These are phyloP conservation scores for Trisateles emortualis DNA, from an alignment of 2,888 invertebrate species.

Conservation along the genomic window DNA sequence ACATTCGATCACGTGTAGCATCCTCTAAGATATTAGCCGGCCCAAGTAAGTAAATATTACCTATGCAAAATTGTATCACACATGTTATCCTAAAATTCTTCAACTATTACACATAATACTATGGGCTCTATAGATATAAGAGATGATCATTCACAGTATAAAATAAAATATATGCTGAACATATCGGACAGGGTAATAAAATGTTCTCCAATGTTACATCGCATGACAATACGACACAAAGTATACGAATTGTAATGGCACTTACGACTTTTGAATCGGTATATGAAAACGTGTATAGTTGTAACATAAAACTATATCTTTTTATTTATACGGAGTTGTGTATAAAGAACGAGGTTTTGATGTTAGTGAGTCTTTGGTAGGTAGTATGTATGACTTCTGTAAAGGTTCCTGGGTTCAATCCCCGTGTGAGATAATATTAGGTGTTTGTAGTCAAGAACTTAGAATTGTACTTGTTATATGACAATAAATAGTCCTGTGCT, in stretches of 20 bases:
- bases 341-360: neutral
- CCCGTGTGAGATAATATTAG: too few species aligned
- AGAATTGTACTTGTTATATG: too few species aligned
- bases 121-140: slow-evolving; percentile 13
- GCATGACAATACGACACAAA: slow-evolving; percentile 27
- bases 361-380: too few species aligned
- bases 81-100: neutral
- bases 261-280: slow-evolving; percentile 11
- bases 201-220: slow-evolving; percentile 8
- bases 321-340: neutral
- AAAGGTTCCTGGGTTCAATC: too few species aligned
- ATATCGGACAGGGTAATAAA: slow-evolving; percentile 22
- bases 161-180: slow-evolving; percentile 10
- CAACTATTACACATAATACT: neutral
- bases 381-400: neutral
- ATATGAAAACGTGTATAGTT: slow-evolving; percentile 2
- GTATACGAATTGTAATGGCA: slow-evolving; percentile 5
- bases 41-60: too few species aligned
- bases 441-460: too few species aligned
- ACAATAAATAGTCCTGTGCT: too few species aligned
- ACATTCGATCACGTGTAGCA: too few species aligned
- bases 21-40: too few species aligned
- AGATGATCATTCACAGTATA: slow-evolving; percentile 9
- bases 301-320: neutral
- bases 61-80: too few species aligned